phyloP scores from a whole-genome alignment of 1,140 invertebrate species.

The Lamellibrachia luymesi region DNA sequence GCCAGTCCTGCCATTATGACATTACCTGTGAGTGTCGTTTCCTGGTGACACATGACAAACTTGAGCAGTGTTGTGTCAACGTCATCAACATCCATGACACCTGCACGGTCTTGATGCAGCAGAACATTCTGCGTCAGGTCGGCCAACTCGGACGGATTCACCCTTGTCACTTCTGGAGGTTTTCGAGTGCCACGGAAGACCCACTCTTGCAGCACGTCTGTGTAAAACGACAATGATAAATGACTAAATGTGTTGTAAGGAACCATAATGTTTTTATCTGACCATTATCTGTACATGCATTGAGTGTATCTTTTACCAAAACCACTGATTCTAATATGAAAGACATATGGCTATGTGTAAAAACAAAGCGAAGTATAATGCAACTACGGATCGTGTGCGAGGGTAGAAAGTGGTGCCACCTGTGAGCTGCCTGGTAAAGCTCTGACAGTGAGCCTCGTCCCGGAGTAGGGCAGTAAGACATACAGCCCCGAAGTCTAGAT shows the following conservation, averaged over 20 bases:
- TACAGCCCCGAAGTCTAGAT: neutral
- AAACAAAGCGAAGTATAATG: no score
- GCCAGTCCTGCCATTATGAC: neutral
- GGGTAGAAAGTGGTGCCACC: neutral
- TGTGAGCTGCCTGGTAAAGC: neutral
- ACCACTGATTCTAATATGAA: no score
- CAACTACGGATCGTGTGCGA: no score
- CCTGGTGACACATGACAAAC: neutral
- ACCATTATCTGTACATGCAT: no score
- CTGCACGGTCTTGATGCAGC: neutral
- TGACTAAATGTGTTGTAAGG: no score
- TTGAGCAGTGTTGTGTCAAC: neutral
- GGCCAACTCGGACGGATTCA: neutral
- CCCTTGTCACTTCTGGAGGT: neutral
- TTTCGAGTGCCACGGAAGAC: neutral
- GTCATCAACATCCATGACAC: neutral
- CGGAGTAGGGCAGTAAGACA: neutral
- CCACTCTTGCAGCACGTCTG: neutral
- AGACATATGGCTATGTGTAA: no score
- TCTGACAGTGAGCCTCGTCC: neutral
- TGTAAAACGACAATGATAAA: neutral
- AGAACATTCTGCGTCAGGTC: neutral
- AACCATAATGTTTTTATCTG: no score
- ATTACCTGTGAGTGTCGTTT: neutral
- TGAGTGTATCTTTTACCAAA: no score